A percentile compares a stretch with the other conserved stretches of the same genome.
Evolutionary conservation across 2,888 invertebrate species (phyloP).

Genomic region (Aphidius colemani): DNA sequence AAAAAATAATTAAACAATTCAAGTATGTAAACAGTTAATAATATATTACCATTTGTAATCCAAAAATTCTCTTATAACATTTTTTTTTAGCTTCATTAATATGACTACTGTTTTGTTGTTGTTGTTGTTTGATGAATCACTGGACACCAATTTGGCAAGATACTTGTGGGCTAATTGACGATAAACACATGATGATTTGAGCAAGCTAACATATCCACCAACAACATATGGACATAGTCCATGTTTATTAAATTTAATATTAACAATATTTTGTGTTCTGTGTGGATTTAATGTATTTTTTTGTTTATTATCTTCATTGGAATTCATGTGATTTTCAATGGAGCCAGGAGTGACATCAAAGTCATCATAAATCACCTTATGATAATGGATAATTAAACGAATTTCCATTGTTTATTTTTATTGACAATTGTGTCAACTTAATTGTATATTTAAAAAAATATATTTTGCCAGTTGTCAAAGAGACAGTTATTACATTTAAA

Average conservation of each 20-base stretch:
- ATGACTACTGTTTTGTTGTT: slow-evolving; percentile 30
- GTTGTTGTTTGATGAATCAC: background rate
- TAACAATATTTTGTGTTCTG: slow-evolving; percentile 13
- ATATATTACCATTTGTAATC: slow-evolving; percentile 70
- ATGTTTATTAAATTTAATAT: slow-evolving; percentile 37
- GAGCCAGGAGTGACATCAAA: slow-evolving; percentile 33
- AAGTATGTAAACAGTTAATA: background rate
- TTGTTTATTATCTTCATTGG: background rate
- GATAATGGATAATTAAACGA: slow-evolving; percentile 42
- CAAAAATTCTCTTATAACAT: slow-evolving; percentile 66
- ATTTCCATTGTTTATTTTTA: slow-evolving; percentile 41
- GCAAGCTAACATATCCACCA: slow-evolving; percentile 42
- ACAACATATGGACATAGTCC: slow-evolving; percentile 47
- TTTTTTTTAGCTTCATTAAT: slow-evolving; percentile 63
- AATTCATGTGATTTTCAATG: slow-evolving; percentile 27
- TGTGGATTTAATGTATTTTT: too few species aligned
- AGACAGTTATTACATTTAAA: too few species aligned
- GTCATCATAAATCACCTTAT: slow-evolving; percentile 45
- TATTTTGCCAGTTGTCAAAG: too few species aligned
- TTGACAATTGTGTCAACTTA: background rate
- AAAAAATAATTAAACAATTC: background rate
- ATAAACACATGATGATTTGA: slow-evolving; percentile 43
- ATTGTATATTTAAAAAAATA: too few species aligned
- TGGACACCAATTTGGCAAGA: slow-evolving; percentile 29
- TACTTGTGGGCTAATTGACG: slow-evolving; percentile 38